Evolutionary conservation across 2,797 vertebrate species (phyloP), one percentile per base, ranked within the genome.

Genomic region (Siniperca scherzeri): DNA sequence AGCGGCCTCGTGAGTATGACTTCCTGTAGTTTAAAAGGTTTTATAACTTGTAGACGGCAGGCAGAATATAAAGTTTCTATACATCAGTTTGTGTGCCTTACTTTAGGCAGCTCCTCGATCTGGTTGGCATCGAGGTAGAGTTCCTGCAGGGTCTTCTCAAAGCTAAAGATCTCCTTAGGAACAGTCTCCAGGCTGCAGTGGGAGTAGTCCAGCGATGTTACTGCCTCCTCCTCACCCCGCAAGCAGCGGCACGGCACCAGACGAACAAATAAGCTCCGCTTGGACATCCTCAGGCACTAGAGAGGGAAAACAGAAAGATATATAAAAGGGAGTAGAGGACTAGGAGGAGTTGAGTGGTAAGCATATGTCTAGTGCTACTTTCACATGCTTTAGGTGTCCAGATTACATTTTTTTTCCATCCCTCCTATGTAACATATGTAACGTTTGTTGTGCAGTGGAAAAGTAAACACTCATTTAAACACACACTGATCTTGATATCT

Each of bases 111-210:
- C 90, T 99, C 99, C 95, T 99, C 98, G 83, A 99, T 99, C 95
- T 99, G 99, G 96, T 99, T 99, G 96, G 99, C 98, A 93, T 99
- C 99, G 92, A 99, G 97, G 96, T 97, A 99, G 88, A 99, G 98
- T 87, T 99, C 99, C 96, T 98, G 98, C 93, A 99, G 96, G 81
- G 97, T 99, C 96, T 99, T 99, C 95, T 99, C 98, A 81, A 97
- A 99, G 95, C 96, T 95, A 89, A 99, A 99, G 95, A 99, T 98
- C 95, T 99, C 99, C 95, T 99, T 99, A 88, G 99, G 99, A 95
- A 99, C 98, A 80, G 98, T 98, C 92, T 99, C 98, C 96, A 99
- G 97, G 96, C 98, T 99, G 96, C 98, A 98, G 92, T 99, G 99
- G 91, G 98, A 99, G 95, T 99, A 99, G 96, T 99, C 99, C 89